phyloP scores from a whole-genome alignment of 2,113 vertebrate genomes.

The Symphodus melops region DNA sequence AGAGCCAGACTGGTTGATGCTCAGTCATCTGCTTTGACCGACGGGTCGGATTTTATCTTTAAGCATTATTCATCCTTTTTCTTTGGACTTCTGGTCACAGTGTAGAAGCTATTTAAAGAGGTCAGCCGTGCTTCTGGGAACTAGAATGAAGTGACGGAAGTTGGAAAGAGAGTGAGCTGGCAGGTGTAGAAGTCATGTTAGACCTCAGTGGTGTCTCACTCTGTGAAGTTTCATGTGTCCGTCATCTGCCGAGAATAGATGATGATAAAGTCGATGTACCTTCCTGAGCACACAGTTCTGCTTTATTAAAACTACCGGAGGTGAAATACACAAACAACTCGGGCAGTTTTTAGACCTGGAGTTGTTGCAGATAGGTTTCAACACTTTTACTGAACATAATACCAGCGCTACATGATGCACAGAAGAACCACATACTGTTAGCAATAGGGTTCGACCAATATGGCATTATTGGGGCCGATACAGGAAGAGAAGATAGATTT shows the following conservation, averaged over 20 bases:
- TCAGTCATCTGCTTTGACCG: too few species aligned
- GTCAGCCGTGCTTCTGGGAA: neutral
- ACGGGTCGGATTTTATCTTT: too few species aligned
- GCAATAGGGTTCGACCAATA: too few species aligned
- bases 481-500: too few species aligned
- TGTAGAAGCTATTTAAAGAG: neutral
- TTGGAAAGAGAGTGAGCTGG: constrained; percentile 1
- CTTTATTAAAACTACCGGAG: neutral
- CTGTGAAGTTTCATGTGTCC: constrained; percentile 5
- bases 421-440: too few species aligned
- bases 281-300: neutral
- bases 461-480: too few species aligned
- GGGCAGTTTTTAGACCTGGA: neutral
- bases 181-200: constrained; percentile 20
- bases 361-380: neutral
- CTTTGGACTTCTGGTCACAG: too few species aligned
- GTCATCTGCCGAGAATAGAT: neutral
- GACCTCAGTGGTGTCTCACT: neutral
- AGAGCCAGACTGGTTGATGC: too few species aligned
- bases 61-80: too few species aligned
- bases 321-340: neutral
- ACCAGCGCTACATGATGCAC: neutral
- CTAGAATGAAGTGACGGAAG: neutral
- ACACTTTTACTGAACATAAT: neutral
- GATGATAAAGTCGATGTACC: neutral